Evolutionary conservation across 2,797 vertebrate genomes (phyloP).

Genomic region (Sternarchorhynchus goeldii): DNA sequence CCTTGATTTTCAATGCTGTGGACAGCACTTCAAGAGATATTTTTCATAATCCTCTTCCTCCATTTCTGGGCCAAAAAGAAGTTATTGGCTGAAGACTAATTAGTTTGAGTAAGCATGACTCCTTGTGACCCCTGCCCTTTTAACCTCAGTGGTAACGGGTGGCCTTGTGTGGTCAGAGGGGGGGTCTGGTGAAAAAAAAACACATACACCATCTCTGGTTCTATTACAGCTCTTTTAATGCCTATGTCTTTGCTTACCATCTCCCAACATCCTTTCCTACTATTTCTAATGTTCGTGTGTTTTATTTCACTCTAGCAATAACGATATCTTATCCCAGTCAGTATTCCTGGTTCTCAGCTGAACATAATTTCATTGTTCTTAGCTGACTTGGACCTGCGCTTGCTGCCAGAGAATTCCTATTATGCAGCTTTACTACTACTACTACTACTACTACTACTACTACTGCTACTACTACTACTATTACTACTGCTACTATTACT

Average conservation of each 20-base stretch:
- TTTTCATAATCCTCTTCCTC: conserved; percentile 34
- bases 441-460: too few relatives aligned
- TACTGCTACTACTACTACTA: too few relatives aligned
- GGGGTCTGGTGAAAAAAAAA: conserved; percentile 14
- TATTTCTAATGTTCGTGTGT: too few relatives aligned
- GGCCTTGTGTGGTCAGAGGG: conserved; percentile 28
- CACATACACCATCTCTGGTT: conserved; percentile 10
- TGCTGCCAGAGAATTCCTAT: too few relatives aligned
- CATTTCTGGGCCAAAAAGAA: conserved; percentile 26
- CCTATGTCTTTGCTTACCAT: not conserved
- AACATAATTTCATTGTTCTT: too few relatives aligned
- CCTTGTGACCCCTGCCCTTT: conserved; percentile 59
- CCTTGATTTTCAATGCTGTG: conserved; percentile 36
- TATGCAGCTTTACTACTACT: too few relatives aligned
- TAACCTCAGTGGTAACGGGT: conserved; percentile 53
- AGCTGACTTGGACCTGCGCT: too few relatives aligned
- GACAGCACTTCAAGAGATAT: conserved; percentile 25
- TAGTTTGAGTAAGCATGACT: conserved; percentile 58
- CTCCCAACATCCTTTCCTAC: too few relatives aligned
- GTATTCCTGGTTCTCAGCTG: too few relatives aligned
- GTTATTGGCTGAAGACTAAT: conserved; percentile 45
- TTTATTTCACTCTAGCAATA: too few relatives aligned
- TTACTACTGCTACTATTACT: too few relatives aligned
- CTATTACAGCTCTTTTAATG: not conserved
- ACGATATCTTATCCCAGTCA: too few relatives aligned